A percentile compares a stretch with the other conserved stretches of the same genome.
Evolutionary conservation across 2,888 invertebrate genomes (phyloP).

Genomic region (Parnassius orleans): DNA sequence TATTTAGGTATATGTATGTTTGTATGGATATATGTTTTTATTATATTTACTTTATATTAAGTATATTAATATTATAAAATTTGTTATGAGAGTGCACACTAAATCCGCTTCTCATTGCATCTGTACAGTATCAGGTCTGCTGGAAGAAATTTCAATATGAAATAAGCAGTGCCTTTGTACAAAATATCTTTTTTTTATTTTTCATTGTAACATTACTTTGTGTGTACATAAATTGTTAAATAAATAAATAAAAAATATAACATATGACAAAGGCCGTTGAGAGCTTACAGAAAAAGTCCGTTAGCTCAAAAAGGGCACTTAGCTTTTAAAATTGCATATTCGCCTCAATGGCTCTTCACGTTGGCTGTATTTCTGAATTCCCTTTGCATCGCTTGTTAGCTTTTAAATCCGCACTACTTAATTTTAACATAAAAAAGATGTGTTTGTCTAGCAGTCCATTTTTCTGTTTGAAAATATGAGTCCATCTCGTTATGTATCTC

Average conservation of each 20-base stretch:
- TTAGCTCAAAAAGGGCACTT: conserved; percentile 27
- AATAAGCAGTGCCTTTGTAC: no score
- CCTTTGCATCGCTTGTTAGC: conserved; percentile 37
- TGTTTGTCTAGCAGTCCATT: conserved; percentile 23
- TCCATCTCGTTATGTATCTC: conserved; percentile 20
- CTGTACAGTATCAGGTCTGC: no score
- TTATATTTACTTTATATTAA: no score
- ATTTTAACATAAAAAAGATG: conserved; percentile 30
- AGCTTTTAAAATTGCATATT: conserved; percentile 35
- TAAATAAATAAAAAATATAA: conserved; percentile 20
- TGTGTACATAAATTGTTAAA: no score
- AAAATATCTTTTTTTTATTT: no score
- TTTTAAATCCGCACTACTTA: conserved; percentile 37
- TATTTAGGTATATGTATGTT: no score
- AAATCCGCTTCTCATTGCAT: no score
- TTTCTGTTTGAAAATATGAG: conserved; percentile 6
- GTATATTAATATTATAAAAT: no score
- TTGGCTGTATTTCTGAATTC: conserved; percentile 35
- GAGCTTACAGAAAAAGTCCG: conserved; percentile 24
- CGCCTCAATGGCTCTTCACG: conserved; percentile 33
- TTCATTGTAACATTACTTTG: no score
- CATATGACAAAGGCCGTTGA: conserved; percentile 24
- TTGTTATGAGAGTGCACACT: no score
- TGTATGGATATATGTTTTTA: no score
- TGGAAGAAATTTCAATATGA: no score